Conservation (phyloP, 2,888 invertebrate genomes). For the Microctonus hyperodae region DNA sequence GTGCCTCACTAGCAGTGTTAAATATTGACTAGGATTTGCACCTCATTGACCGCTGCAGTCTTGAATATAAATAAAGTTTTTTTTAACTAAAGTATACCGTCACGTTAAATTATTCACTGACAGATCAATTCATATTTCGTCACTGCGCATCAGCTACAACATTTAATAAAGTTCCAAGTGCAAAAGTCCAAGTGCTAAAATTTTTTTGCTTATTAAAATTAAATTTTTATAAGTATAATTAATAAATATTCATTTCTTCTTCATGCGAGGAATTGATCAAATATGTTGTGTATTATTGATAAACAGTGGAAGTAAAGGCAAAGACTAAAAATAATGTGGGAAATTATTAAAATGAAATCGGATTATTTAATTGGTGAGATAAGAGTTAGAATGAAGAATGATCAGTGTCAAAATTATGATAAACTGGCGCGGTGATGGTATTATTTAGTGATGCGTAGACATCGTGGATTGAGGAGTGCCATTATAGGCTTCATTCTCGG, state of each 20-base stretch:
- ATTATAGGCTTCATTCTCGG: constrained; percentile 66
- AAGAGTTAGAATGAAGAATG: constrained; percentile 16
- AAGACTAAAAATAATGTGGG: background rate
- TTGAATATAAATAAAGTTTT: background rate
- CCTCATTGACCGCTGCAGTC: constrained; percentile 23
- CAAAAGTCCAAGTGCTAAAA: background rate
- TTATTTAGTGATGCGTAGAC: constrained; percentile 58
- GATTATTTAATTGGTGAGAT: constrained; percentile 15
- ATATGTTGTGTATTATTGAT: background rate
- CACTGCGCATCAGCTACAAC: background rate
- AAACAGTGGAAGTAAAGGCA: background rate
- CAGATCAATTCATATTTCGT: background rate
- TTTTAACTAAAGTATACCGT: too few relatives aligned
- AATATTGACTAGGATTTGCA: constrained; percentile 27
- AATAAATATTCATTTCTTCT: background rate
- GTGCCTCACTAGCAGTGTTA: constrained; percentile 34
- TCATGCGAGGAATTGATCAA: background rate
- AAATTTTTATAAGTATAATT: background rate
- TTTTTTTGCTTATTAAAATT: background rate
- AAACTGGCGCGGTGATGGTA: constrained; percentile 37
- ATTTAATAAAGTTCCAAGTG: background rate
- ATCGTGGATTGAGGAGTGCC: constrained; percentile 64
- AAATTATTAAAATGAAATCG: constrained; percentile 4
- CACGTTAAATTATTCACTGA: background rate
- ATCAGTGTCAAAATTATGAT: constrained; percentile 25